Evolutionary conservation across 2,797 vertebrate species (phyloP).

Genomic region (Lepus townsendii): DNA sequence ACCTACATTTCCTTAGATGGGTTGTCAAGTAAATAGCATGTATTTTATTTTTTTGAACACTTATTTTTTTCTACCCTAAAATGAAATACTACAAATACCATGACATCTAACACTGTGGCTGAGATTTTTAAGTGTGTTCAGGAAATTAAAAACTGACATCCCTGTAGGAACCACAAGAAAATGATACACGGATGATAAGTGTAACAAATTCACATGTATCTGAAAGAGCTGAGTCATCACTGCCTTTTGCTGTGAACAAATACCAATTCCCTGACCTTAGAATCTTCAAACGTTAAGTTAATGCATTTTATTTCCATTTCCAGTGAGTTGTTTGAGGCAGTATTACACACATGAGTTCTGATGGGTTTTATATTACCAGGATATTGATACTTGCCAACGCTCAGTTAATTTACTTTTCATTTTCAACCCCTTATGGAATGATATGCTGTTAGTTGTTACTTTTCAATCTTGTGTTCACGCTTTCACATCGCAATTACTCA

Average conservation of each 20-base stretch:
- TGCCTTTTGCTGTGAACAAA: slow-evolving; percentile 63
- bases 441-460: slow-evolving; percentile 76
- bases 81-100: slow-evolving; percentile 50
- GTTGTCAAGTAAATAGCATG: neutral
- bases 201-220: slow-evolving; percentile 40
- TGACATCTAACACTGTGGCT: neutral
- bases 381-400: slow-evolving; percentile 74
- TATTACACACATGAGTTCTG: slow-evolving; percentile 72
- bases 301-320: slow-evolving; percentile 80
- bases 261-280: slow-evolving; percentile 60
- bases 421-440: slow-evolving; percentile 74
- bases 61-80: slow-evolving; percentile 24
- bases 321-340: slow-evolving; percentile 71
- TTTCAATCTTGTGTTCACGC: slow-evolving; percentile 77
- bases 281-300: slow-evolving; percentile 70
- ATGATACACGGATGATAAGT: slow-evolving; percentile 36
- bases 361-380: slow-evolving; percentile 75
- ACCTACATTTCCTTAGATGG: slow-evolving; percentile 36
- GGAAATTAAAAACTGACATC: slow-evolving; percentile 76
- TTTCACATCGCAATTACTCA: slow-evolving; percentile 81
- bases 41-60: slow-evolving; percentile 16
- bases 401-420: slow-evolving; percentile 85
- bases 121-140: slow-evolving; percentile 61
- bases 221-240: slow-evolving; percentile 69
- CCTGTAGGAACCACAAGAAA: slow-evolving; percentile 21